Evolutionary conservation across 2,113 vertebrate genomes (phyloP).

Genomic region (Colistium nudipinnis): DNA sequence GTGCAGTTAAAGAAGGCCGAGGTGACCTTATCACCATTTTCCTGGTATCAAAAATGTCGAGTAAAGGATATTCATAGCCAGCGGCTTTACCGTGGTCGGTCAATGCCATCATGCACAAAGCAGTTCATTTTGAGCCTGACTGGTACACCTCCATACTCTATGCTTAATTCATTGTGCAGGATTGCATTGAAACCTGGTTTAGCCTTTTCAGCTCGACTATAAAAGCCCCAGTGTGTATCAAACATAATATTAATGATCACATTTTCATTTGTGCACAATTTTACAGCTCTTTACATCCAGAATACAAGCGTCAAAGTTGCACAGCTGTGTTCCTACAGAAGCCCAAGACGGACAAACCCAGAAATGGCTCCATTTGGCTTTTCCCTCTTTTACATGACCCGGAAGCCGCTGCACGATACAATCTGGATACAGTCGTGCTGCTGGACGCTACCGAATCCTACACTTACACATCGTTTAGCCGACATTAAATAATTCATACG

Average conservation of each 20-base stretch:
- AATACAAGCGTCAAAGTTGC: too few species aligned
- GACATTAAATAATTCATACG: too few species aligned
- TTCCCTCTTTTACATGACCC: too few species aligned
- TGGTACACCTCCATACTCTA: neutral
- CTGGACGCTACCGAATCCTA: too few species aligned
- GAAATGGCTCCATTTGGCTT: too few species aligned
- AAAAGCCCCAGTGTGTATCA: neutral
- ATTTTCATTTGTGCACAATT: too few species aligned
- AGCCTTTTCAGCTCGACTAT: neutral
- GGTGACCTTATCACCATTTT: conserved; percentile 21
- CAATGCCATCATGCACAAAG: neutral
- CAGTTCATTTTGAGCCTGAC: neutral
- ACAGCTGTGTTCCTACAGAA: too few species aligned
- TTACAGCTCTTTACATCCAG: too few species aligned
- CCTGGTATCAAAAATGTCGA: conserved; percentile 5
- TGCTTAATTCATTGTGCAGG: neutral
- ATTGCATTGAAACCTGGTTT: neutral
- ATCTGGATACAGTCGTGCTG: too few species aligned
- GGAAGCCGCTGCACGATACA: too few species aligned
- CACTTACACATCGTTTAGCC: too few species aligned
- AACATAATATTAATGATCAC: neutral
- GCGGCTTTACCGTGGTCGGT: neutral
- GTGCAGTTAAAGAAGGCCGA: neutral
- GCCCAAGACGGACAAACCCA: too few species aligned
- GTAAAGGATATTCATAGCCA: conserved; percentile 1